Evolutionary conservation across 2,888 invertebrate genomes (phyloP), one percentile per base, ranked within the genome.

Genomic region (Yponomeuta malinellus): DNA sequence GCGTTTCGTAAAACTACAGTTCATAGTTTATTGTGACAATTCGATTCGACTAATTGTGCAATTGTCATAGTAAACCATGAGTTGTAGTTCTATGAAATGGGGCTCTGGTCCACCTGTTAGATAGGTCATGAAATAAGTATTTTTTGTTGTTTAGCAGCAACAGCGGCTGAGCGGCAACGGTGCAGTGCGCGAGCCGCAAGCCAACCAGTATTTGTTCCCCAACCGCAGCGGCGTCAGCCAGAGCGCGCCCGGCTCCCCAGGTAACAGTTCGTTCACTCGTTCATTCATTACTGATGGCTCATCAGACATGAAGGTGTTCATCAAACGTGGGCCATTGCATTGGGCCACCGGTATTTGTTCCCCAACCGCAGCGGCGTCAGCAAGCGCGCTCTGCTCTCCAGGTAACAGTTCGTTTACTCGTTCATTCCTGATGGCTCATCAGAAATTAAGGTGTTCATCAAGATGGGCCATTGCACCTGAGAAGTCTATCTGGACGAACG

Each of bases 241-340:
- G 86, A 94, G 94, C 74, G 94, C 94, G 74, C 94, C 94, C 71
- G 94, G 94, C 67, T 95, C 95, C 68, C 95, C 95, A 37, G 95
- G 95, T 84, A 80, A 75, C 63, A 37, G 29, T 10, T 29, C 69
- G 8, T 15, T 59, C 15, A 15, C 15, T 15, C 15, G 1, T 59
- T 59, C 52, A 8, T 43, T 43, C 5, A 59, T 59, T 59, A 12
- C 52, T 59, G 5, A 59, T 59, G 15, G 52, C 52, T 43, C 43
- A 43, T 6, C 8, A 8, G 37, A 5, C 2, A 5, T 37, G 37
- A 37, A 37, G 37, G 37, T 37, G 33, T 33, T 33, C 33, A 33
- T 5, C 33, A 33, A 33, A 33, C 33, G 33, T 33, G 33, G 33
- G 33, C 33, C 33, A 33, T 33, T 33, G 33, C 33, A 43, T 43